A percentile compares a stretch with the other conserved stretches of the same genome.
Conservation (phyloP, 2,113 vertebrate species). For the Leptosomus discolor region DNA sequence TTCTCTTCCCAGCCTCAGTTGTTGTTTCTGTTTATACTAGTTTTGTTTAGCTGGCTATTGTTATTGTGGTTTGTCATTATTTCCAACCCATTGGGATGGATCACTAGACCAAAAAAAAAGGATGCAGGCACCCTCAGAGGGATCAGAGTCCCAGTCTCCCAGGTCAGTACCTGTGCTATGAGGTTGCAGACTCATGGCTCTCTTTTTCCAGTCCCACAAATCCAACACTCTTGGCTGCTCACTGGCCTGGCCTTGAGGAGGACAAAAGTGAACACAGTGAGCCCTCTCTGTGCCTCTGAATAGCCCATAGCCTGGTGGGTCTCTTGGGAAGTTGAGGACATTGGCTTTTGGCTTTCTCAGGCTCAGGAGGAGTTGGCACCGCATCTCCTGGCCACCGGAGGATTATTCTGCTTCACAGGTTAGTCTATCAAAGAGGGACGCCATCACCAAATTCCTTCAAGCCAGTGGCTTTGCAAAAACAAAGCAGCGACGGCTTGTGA, state of each 20-base stretch:
- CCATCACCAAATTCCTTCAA: background rate
- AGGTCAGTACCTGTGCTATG: rapidly evolving
- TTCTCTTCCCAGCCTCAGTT: constrained; percentile 43
- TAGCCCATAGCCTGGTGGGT: background rate
- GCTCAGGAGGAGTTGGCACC: background rate
- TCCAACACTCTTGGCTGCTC: rapidly evolving
- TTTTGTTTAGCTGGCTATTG: constrained; percentile 56
- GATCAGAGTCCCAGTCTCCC: background rate
- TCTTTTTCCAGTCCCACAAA: background rate
- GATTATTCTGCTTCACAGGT: background rate
- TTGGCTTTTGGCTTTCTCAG: background rate
- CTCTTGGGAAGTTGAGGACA: rapidly evolving
- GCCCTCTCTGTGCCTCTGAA: background rate
- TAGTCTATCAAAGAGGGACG: background rate
- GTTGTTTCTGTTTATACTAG: constrained; percentile 58
- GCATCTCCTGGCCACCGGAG: background rate
- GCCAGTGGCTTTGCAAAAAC: background rate
- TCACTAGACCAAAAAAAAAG: constrained; percentile 31
- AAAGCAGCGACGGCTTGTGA: background rate
- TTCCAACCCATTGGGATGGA: constrained; percentile 41
- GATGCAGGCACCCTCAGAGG: background rate
- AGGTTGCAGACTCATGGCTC: background rate
- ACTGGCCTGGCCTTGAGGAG: background rate
- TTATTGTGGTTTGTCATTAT: constrained; percentile 59
- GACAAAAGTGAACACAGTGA: background rate